A percentile compares a stretch with the other conserved stretches of the same genome.
Conservation (phyloP, 2,797 vertebrate genomes). For the Sparidentex hasta region DNA sequence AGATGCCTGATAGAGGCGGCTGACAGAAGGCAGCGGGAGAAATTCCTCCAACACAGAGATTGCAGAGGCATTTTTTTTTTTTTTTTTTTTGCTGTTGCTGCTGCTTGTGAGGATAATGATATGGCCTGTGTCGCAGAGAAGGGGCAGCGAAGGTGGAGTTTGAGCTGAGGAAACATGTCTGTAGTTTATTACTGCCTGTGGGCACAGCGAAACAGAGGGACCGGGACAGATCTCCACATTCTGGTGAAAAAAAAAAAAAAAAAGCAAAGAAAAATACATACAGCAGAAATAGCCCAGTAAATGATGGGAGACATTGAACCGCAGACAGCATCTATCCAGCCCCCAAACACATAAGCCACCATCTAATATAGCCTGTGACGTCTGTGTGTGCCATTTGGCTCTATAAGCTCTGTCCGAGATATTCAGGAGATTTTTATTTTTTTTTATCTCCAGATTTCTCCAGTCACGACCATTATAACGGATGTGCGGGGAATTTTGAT, state of each 20-base stretch:
- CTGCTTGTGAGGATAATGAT: constrained; percentile 71
- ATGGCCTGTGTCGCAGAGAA: constrained; percentile 67
- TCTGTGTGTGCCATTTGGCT: constrained; percentile 3
- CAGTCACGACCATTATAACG: neutral
- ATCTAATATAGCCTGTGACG: constrained; percentile 48
- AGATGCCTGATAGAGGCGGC: constrained; percentile 35
- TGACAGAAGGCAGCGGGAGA: constrained; percentile 41
- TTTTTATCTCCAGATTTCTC: neutral
- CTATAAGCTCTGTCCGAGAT: too few species aligned
- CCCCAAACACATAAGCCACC: constrained; percentile 49
- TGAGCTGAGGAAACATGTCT: constrained; percentile 68
- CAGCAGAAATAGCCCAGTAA: constrained; percentile 54
- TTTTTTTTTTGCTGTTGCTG: too few species aligned
- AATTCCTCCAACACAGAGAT: constrained; percentile 53
- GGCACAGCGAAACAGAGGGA: constrained; percentile 58
- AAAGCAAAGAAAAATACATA: constrained; percentile 35
- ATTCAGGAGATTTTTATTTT: neutral
- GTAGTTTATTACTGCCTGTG: constrained; percentile 76
- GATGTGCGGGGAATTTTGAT: constrained; percentile 20
- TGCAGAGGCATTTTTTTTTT: constrained; percentile 65
- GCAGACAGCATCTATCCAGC: constrained; percentile 44
- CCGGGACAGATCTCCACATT: constrained; percentile 61
- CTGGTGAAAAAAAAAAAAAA: constrained; percentile 16
- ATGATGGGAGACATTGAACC: constrained; percentile 59
- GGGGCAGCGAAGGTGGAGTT: constrained; percentile 65